These are phyloP conservation scores for Amorpha juglandis DNA, from an alignment of 2,888 invertebrate species.

Conservation along the genomic window DNA sequence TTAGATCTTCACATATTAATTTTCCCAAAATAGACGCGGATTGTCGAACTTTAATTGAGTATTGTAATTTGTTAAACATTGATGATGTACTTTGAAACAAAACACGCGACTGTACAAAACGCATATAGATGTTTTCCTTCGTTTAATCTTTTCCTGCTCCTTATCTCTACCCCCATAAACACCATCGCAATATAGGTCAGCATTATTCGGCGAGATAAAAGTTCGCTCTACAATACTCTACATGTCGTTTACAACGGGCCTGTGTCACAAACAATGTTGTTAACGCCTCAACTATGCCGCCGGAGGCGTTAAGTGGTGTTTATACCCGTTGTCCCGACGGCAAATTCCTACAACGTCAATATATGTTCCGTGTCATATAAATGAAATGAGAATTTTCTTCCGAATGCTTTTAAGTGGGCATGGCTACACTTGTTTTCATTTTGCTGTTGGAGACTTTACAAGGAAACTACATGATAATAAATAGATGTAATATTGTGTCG, in stretches of 20 bases:
- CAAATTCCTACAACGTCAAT: slow-evolving; percentile 13
- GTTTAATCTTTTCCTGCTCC: slow-evolving; percentile 1
- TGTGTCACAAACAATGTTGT: slow-evolving; percentile 64
- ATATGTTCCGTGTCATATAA: slow-evolving; percentile 6
- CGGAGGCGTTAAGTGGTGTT: slow-evolving; percentile 40
- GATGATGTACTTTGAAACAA: background rate
- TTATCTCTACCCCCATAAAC: slow-evolving; percentile 1
- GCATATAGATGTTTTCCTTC: background rate
- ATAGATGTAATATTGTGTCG: too few relatives aligned
- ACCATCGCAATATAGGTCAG: slow-evolving; percentile 8
- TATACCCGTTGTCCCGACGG: slow-evolving; percentile 34
- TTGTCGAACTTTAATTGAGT: too few relatives aligned
- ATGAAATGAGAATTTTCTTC: slow-evolving; percentile 10
- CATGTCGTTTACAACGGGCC: slow-evolving; percentile 52
- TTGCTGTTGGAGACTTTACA: too few relatives aligned
- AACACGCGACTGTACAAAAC: background rate
- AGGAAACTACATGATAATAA: too few relatives aligned
- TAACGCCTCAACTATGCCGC: slow-evolving; percentile 51
- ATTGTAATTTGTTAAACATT: too few relatives aligned
- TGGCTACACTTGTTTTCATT: background rate
- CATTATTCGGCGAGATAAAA: slow-evolving; percentile 35
- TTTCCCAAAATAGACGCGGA: too few relatives aligned
- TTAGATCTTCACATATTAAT: too few relatives aligned
- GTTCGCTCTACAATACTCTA: slow-evolving; percentile 42
- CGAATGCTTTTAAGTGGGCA: background rate